Base-by-base conservation (phyloP, 2,113 vertebrate genomes). In the Rhegmatorhina hoffmannsi region DNA sequence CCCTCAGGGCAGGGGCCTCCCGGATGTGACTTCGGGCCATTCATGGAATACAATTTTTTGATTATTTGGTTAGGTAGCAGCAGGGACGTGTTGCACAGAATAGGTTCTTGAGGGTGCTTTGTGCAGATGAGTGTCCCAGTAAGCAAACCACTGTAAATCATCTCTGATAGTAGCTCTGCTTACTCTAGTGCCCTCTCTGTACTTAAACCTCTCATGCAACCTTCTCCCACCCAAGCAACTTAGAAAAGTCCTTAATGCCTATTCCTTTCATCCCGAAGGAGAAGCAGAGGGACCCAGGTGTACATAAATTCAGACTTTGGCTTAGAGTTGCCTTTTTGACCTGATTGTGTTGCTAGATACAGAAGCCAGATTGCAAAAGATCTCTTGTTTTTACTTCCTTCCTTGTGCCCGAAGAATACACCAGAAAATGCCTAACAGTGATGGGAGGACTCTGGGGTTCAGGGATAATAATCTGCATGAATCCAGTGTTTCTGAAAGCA, bases 401-500 rank as follows among this genome's bases (percentile, higher is more conserved):
- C 6, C 8, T 12, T 62, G 14, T 47, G 64, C n/a, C 60, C 19
- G 28, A 89, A 44, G 49, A 95, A 70, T 50, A 44, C 33, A 82
- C 26, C 34, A 67, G 66, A 74, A 94, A 94, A 94, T 2, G 9
- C 36, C 44, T 80, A 59, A 63, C 25, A 53, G 50, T 77, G 66
- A 87, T 78, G 73, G 79, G 60, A 90, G 29, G 47, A 49, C 91
- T 90, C 77, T 16, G 21, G 40, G 38, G 62, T 18, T 89, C 69
- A 90, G 16, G 1, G 78, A 90, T 46, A 40, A 66, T 58, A 74
- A 87, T 94, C 92, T 78, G n/a, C 69, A 84, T 89, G 11, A 92
- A 84, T 77, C 36, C 59, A 73, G 14, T 83, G 76, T 95, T 94
- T 85, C 59, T 94, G 74, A 90, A 90, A 91, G 69, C 74, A 78